phyloP scores from a whole-genome alignment of 2,113 vertebrate species.

The Pseudois nayaur region DNA sequence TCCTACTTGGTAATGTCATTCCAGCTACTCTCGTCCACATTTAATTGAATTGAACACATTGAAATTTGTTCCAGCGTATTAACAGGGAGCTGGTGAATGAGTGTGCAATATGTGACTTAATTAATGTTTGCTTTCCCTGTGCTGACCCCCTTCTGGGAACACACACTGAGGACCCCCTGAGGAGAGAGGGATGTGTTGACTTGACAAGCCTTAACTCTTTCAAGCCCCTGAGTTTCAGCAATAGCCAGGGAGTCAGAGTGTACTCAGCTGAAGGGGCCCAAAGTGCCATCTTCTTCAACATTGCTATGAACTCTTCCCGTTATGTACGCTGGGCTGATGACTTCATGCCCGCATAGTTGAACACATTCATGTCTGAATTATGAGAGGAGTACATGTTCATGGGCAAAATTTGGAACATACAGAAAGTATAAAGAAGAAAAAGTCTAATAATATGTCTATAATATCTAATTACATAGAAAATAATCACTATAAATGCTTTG shows the following conservation, averaged over 20 bases:
- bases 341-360: background rate
- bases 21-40: background rate
- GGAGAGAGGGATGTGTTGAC: background rate
- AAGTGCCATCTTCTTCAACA: background rate
- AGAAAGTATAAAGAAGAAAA: background rate
- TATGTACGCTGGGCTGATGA: no score
- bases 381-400: background rate
- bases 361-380: background rate
- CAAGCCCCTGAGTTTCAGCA: background rate
- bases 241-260: background rate
- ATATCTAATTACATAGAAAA: background rate
- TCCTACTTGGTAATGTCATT: background rate
- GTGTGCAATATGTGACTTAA: background rate
- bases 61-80: slow-evolving; percentile 13
- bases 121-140: background rate
- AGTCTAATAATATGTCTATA: background rate
- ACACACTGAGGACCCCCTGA: background rate
- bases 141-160: background rate
- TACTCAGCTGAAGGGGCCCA: background rate
- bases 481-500: background rate
- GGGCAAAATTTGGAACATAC: background rate
- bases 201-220: background rate
- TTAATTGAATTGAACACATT: background rate
- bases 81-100: background rate
- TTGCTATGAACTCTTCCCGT: background rate